phyloP scores from a whole-genome alignment of 1,140 invertebrate species.

The Heliconius himera region DNA sequence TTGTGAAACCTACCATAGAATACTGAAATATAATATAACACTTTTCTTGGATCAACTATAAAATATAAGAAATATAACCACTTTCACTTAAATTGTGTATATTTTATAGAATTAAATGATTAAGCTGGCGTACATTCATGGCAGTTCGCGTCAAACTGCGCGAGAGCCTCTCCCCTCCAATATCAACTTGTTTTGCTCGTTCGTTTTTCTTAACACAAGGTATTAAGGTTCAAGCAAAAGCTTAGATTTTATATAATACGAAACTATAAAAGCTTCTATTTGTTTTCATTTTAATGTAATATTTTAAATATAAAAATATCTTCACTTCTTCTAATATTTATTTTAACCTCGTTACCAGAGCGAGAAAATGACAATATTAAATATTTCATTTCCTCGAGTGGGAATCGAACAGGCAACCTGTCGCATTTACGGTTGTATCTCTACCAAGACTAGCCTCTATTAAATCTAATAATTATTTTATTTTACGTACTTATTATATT shows the following conservation, averaged over 20 bases:
- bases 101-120: constrained; percentile 51
- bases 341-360: too few species aligned
- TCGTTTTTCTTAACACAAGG: constrained; percentile 30
- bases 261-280: not conserved
- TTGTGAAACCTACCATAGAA: constrained; percentile 42
- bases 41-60: constrained; percentile 2
- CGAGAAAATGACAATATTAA: too few species aligned
- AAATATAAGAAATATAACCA: constrained; percentile 29
- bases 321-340: too few species aligned
- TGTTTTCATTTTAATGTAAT: too few species aligned
- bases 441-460: too few species aligned
- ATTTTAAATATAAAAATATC: not conserved
- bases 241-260: not conserved
- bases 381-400: too few species aligned
- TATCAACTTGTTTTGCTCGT: constrained; percentile 25
- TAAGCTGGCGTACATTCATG: constrained; percentile 50
- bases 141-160: constrained; percentile 57
- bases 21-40: not conserved
- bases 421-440: too few species aligned
- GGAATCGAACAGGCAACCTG: too few species aligned
- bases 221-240: constrained; percentile 25
- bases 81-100: constrained; percentile 66
- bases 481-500: too few species aligned
- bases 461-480: too few species aligned
- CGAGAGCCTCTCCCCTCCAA: constrained; percentile 47